Evolutionary conservation across 1,140 invertebrate species (phyloP), one percentile per base, ranked within the genome.

Genomic region (Lepidurus apus): DNA sequence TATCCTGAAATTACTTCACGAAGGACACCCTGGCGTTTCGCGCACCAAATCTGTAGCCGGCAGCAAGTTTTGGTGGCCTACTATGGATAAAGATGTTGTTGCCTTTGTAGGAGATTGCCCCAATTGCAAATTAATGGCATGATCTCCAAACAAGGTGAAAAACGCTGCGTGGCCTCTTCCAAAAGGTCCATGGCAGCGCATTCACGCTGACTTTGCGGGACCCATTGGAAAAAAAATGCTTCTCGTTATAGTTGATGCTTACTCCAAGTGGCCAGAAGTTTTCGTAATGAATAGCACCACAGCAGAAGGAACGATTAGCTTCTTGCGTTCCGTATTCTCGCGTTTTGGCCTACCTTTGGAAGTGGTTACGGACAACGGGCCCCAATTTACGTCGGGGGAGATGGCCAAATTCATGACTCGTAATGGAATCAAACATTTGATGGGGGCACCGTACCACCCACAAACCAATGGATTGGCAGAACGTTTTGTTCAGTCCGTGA

Each of bases 21-120:
- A 79, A 13, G 85, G 84, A 5, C 88, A 89, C 81, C 84, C 85
- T 9, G 87, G 86, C 5, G 84, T 88, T 8, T 84, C 85, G 1
- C 84, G 84, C 78, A 88, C 87, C 84, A 89, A 89, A 81, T 80
- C 82, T 6, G 47, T 87, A 9, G 87, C 87, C 21, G 78, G 85
- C 26, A 82, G 80, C 47, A 85, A 86, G 81, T 81, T 87, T 9
- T 88, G 83, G 82, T 88, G 86, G 85, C 85, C 84, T n/a, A 80
- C 82, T 3, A 84, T 89, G 7, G 85, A 88, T 80, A 44, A 80
- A 42, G 84, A 87, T 9, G 87, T 89, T 24, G 82, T 85, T 74
- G 74, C 79, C 21, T 17, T 81, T 9, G 81, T 81, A 42, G 76
- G 75, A 79, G 79, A 24, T n/a, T 83, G 81, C 76, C 42, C 74